These are phyloP conservation scores for Drosophila trapezifrons DNA, from an alignment of 1,140 invertebrate species.

Conservation along the genomic window DNA sequence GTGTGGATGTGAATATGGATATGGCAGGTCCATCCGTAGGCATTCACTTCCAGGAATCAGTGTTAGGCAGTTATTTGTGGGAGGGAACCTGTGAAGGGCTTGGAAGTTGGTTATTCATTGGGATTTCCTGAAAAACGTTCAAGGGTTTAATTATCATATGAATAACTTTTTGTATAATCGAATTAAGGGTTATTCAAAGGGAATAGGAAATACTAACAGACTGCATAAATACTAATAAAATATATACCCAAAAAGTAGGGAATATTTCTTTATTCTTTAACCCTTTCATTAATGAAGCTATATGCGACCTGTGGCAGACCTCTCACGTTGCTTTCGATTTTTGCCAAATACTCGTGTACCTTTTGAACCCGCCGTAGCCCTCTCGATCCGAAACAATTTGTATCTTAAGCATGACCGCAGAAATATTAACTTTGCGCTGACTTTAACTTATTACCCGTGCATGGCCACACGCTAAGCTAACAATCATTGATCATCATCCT, in stretches of 20 bases:
- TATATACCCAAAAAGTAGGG: background rate
- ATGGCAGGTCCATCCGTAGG: slow-evolving; percentile 14
- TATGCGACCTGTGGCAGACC: slow-evolving; percentile 20
- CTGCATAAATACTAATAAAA: background rate
- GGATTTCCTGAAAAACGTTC: background rate
- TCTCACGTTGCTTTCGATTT: slow-evolving; percentile 37
- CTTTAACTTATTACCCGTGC: slow-evolving; percentile 56
- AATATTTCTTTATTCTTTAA: too few species aligned
- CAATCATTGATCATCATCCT: slow-evolving; percentile 77
- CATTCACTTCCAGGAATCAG: slow-evolving; percentile 33
- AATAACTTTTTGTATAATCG: background rate
- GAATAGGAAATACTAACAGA: background rate
- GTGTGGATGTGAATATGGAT: slow-evolving; percentile 10
- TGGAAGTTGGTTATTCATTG: slow-evolving; percentile 1
- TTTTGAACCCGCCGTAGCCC: slow-evolving; percentile 19
- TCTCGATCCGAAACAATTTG: slow-evolving; percentile 56
- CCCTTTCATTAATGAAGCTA: slow-evolving; percentile 30
- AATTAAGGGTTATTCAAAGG: background rate
- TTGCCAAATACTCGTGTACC: slow-evolving; percentile 23
- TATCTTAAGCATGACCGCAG: slow-evolving; percentile 53
- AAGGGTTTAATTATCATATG: slow-evolving; percentile 7
- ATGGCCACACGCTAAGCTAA: slow-evolving; percentile 76
- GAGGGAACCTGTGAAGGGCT: slow-evolving; percentile 6
- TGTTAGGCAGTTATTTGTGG: slow-evolving; percentile 10
- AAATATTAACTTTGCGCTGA: slow-evolving; percentile 45